Evolutionary conservation across 2,113 vertebrate species (phyloP).

Genomic region (Zosterops lateralis): DNA sequence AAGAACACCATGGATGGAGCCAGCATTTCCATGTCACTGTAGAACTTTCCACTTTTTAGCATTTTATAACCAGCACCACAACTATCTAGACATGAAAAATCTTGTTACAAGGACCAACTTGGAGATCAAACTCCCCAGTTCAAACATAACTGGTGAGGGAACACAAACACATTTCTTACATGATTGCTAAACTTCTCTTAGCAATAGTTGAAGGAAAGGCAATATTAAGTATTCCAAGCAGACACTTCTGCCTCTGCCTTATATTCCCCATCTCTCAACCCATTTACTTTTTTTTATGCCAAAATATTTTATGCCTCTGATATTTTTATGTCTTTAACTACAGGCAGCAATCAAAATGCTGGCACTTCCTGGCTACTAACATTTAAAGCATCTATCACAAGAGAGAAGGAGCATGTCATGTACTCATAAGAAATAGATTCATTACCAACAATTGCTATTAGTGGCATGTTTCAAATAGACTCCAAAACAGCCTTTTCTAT

Average conservation of each 20-base stretch:
- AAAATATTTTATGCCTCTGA: slow-evolving; percentile 16
- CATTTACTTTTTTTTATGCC: background rate
- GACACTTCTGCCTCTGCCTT: background rate
- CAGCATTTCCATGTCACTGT: background rate
- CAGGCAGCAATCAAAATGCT: slow-evolving; percentile 32
- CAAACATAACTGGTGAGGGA: background rate
- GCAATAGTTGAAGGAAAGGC: background rate
- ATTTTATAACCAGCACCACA: background rate
- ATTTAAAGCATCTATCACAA: slow-evolving; percentile 20
- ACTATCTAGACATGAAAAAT: background rate
- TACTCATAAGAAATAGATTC: slow-evolving; percentile 1
- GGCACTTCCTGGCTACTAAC: slow-evolving; percentile 29
- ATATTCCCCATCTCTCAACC: background rate
- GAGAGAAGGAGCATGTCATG: background rate
- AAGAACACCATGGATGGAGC: background rate
- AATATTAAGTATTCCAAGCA: background rate
- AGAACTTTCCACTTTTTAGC: background rate
- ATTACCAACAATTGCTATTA: slow-evolving; percentile 45
- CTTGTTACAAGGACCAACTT: background rate
- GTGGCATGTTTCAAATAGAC: slow-evolving; percentile 10
- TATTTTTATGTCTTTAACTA: slow-evolving; percentile 39
- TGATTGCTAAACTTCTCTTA: background rate
- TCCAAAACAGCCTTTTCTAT: slow-evolving; percentile 3
- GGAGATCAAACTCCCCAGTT: background rate
- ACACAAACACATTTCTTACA: rapidly evolving